Evolutionary conservation across 1,140 invertebrate genomes (phyloP).

Genomic region (Metopolophium dirhodum): DNA sequence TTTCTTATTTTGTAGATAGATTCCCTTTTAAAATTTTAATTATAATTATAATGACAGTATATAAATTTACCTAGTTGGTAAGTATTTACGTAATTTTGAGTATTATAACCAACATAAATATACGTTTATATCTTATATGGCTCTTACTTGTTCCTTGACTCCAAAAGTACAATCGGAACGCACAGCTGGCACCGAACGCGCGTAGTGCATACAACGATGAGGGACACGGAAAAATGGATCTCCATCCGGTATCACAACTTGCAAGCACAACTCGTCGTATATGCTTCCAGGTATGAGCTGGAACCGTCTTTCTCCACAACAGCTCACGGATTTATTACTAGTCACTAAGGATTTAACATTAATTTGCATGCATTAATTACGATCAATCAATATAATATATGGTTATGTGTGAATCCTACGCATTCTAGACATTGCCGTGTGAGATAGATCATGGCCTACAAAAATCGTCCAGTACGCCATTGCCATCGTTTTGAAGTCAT

Average conservation of each 20-base stretch:
- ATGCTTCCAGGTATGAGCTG: constrained; percentile 70
- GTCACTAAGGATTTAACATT: constrained; percentile 65
- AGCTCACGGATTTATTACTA: constrained; percentile 71
- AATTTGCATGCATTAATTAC: not conserved
- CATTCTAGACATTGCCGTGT: constrained; percentile 79
- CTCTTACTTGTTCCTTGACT: constrained; percentile 77
- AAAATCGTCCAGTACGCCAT: constrained; percentile 82
- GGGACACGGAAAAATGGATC: constrained; percentile 67
- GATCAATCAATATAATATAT: not conserved
- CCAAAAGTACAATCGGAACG: constrained; percentile 80
- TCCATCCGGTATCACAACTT: constrained; percentile 74
- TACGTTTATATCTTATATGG: too few relatives aligned
- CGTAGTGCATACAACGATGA: constrained; percentile 79
- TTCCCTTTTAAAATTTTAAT: too few relatives aligned
- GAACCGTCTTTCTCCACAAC: constrained; percentile 70
- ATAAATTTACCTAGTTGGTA: too few relatives aligned
- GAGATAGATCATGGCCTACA: constrained; percentile 80
- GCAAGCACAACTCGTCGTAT: constrained; percentile 78
- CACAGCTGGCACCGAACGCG: constrained; percentile 78
- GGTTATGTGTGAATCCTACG: constrained; percentile 66
- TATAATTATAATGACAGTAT: too few relatives aligned
- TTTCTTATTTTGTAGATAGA: too few relatives aligned
- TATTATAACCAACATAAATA: too few relatives aligned
- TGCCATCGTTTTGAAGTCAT: constrained; percentile 68
- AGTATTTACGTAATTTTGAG: too few relatives aligned